These are phyloP conservation scores for Cercopithecus mona DNA, from an alignment of 2,113 vertebrate species.

Conservation along the genomic window DNA sequence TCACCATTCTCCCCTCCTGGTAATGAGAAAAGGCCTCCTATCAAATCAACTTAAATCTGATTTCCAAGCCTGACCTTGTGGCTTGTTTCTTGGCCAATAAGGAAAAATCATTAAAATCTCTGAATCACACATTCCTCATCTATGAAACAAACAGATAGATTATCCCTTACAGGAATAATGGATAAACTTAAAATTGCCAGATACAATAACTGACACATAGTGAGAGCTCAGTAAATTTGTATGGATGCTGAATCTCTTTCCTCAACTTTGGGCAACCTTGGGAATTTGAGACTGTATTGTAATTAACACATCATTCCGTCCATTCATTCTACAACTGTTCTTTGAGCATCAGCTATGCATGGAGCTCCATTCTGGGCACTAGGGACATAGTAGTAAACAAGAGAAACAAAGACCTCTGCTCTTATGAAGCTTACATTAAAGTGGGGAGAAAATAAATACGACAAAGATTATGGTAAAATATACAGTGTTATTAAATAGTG, in stretches of 20 bases:
- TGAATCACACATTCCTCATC: neutral
- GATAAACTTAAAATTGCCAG: neutral
- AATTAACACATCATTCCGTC: neutral
- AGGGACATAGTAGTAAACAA: neutral
- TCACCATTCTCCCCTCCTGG: neutral
- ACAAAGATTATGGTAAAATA: neutral
- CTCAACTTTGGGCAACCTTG: neutral
- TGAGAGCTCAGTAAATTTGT: neutral
- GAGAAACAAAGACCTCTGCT: neutral
- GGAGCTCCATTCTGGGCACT: too few species aligned
- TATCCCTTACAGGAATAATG: neutral
- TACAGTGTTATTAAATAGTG: too few species aligned
- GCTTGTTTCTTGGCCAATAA: neutral
- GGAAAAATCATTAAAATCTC: slow-evolving; percentile 2
- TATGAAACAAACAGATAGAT: neutral
- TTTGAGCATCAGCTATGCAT: neutral
- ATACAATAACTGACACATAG: neutral
- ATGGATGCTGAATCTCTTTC: neutral
- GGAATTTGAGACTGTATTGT: neutral
- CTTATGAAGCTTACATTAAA: neutral
- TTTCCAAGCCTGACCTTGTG: neutral
- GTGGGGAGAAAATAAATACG: neutral
- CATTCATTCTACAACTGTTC: neutral
- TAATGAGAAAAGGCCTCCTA: neutral
- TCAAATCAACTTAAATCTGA: neutral